Conservation (phyloP, 2,888 invertebrate species). For the Meiosimyza platycephala region DNA sequence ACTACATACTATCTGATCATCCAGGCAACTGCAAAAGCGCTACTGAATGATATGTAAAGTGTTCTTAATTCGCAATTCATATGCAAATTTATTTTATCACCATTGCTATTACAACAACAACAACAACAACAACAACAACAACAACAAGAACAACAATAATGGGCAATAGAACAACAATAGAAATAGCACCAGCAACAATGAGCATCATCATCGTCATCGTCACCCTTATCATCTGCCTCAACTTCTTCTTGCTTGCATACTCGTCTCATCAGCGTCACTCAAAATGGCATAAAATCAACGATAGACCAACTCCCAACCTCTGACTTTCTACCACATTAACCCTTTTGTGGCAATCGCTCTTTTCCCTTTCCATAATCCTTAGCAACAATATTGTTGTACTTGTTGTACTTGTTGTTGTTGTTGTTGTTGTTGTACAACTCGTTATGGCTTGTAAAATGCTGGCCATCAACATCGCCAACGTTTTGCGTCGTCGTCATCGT, state of each 20-base stretch:
- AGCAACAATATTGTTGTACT: constrained; percentile 20
- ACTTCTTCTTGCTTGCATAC: constrained; percentile 12
- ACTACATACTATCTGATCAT: too few species aligned
- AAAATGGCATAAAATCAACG: constrained; percentile 25
- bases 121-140: constrained; percentile 36
- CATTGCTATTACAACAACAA: constrained; percentile 53
- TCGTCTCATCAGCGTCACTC: constrained; percentile 27
- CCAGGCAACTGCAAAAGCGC: constrained; percentile 11
- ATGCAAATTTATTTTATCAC: constrained; percentile 68
- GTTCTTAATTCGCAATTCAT: constrained; percentile 68
- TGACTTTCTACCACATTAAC: neutral
- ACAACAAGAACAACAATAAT: constrained; percentile 36
- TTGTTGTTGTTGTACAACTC: constrained; percentile 16
- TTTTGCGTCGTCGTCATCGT: constrained; percentile 31
- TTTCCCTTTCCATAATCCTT: neutral
- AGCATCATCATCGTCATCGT: constrained; percentile 26
- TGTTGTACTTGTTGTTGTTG: constrained; percentile 18
- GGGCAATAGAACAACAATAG: constrained; percentile 35
- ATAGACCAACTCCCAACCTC: neutral
- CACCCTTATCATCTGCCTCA: constrained; percentile 29
- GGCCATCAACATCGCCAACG: constrained; percentile 8
- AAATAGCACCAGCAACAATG: constrained; percentile 19
- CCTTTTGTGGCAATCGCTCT: neutral
- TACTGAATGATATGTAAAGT: constrained; percentile 60
- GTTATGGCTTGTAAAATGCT: constrained; percentile 28